Evolutionary conservation across 2,113 vertebrate genomes (phyloP).

Genomic region (Hippocampus comes): DNA sequence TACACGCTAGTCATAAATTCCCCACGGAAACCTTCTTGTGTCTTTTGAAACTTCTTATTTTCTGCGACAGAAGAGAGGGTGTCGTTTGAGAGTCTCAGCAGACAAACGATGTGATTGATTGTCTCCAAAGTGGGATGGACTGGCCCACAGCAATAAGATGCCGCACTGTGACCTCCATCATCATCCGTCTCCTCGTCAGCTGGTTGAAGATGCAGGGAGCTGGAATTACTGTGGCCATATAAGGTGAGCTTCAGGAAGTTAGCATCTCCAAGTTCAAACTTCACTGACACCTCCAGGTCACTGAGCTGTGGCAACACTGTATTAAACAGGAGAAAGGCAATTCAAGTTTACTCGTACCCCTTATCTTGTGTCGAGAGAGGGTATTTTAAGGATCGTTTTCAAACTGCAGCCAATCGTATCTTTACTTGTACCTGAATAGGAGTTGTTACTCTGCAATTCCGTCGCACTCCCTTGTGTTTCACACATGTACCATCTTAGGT

Average conservation of each 20-base stretch:
- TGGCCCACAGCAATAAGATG: conserved; percentile 54
- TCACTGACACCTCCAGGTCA: conserved; percentile 34
- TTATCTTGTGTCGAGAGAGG: background rate
- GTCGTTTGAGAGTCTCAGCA: conserved; percentile 56
- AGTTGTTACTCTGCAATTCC: conserved; percentile 22
- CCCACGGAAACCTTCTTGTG: conserved; percentile 48
- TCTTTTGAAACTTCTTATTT: conserved; percentile 32
- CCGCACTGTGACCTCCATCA: conserved; percentile 18
- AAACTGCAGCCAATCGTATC: background rate
- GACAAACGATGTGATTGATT: conserved; percentile 49
- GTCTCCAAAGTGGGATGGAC: conserved; percentile 7
- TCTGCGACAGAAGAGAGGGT: conserved; percentile 30
- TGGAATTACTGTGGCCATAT: conserved; percentile 24
- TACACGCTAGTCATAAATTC: background rate
- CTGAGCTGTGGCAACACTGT: no score
- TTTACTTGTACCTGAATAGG: conserved; percentile 44
- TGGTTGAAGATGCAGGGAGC: conserved; percentile 34
- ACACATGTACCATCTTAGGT: conserved; percentile 47
- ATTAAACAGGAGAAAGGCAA: no score
- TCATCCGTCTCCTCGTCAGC: conserved; percentile 20
- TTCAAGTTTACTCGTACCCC: no score
- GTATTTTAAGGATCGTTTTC: background rate
- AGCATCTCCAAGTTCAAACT: conserved; percentile 25
- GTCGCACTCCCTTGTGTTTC: conserved; percentile 38
- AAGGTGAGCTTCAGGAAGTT: conserved; percentile 44